A percentile compares a stretch with the other conserved stretches of the same genome.
These are phyloP conservation scores for Drosophila orosa DNA, from an alignment of 1,140 invertebrate genomes.

Conservation along the genomic window DNA sequence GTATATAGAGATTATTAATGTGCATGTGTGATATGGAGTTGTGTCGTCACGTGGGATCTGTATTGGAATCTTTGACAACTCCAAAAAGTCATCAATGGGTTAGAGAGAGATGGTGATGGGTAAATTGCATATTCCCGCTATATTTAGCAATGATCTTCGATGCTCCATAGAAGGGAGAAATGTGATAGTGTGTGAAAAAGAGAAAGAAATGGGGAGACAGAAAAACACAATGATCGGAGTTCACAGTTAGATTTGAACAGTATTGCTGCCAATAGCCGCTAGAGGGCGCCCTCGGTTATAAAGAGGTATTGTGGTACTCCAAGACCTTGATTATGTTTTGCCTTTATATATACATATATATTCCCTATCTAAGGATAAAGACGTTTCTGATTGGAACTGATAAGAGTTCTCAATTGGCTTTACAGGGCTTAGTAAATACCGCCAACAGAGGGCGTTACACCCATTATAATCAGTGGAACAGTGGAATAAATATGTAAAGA, in stretches of 20 bases:
- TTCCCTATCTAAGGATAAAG: not conserved
- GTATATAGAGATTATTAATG: constrained; percentile 4
- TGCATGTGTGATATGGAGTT: constrained; percentile 43
- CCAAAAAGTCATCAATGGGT: constrained; percentile 15
- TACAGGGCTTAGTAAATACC: not conserved
- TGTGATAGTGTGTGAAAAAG: not conserved
- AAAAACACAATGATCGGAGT: constrained; percentile 14
- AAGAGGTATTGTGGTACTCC: not conserved
- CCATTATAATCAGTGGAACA: not conserved
- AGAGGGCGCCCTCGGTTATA: constrained; percentile 5
- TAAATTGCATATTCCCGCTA: constrained; percentile 37
- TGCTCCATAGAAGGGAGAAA: not conserved
- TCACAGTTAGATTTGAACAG: constrained; percentile 19
- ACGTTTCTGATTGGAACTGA: not conserved
- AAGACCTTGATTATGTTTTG: not conserved
- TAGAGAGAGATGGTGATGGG: constrained; percentile 1
- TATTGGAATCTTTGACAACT: constrained; percentile 20
- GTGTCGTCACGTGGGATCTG: constrained; percentile 69
- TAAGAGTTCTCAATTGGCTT: not conserved
- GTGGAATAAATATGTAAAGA: too few relatives aligned
- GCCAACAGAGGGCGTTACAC: not conserved
- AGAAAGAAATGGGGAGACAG: constrained; percentile 7
- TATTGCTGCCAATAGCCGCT: not conserved
- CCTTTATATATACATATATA: not conserved
- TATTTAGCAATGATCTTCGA: constrained; percentile 49